Evolutionary conservation across 30 jellyfish, hydroid and myxozoan species (phyloP).

Genomic region (Morbakka virulenta): DNA sequence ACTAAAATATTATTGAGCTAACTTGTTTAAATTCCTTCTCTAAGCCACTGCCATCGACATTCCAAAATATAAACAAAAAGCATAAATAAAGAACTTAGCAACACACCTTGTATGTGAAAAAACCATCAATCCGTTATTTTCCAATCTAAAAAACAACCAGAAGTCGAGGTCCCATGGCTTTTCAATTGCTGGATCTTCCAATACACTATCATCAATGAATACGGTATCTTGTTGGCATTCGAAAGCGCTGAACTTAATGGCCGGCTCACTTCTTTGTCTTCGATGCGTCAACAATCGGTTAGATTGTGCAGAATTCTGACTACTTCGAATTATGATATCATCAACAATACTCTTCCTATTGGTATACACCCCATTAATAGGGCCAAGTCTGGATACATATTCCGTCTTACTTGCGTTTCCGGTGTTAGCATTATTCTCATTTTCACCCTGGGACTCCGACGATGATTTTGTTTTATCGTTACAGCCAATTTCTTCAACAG

Average conservation of each 20-base stretch:
- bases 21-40: neutral
- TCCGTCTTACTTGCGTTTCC: too few relatives aligned
- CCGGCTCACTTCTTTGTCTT: neutral
- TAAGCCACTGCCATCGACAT: neutral
- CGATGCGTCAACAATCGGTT: neutral
- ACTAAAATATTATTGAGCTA: neutral
- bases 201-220: neutral
- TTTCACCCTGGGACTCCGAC: too few relatives aligned
- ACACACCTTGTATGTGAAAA: constrained; percentile 51
- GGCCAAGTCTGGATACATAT: too few relatives aligned
- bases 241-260: neutral
- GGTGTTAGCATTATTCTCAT: too few relatives aligned
- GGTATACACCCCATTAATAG: too few relatives aligned
- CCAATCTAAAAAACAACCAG: constrained; percentile 79
- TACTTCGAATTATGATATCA: too few relatives aligned
- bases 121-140: constrained; percentile 56
- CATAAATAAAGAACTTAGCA: neutral
- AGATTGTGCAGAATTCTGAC: too few relatives aligned
- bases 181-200: neutral
- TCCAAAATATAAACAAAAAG: neutral
- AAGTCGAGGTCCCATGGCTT: constrained; percentile 62
- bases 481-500: too few relatives aligned
- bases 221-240: neutral
- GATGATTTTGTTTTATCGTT: too few relatives aligned
- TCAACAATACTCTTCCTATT: too few relatives aligned